Evolutionary conservation across 2,797 vertebrate genomes (phyloP), one percentile per base, ranked within the genome.

Genomic region (Pseudochaenichthys georgianus): DNA sequence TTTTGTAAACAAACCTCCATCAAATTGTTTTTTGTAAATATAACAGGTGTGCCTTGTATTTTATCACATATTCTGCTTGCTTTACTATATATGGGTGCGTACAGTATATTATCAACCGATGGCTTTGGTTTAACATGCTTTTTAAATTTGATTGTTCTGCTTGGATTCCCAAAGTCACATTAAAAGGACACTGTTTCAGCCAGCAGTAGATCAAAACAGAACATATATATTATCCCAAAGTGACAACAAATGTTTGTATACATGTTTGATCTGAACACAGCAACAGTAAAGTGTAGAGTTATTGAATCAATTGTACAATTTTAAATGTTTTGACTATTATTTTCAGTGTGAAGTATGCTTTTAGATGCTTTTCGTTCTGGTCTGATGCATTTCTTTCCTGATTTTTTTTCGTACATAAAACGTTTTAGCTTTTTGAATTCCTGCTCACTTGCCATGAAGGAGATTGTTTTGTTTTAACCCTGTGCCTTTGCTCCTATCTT

Each of bases 1-100:
- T 72, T 59, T 61, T 60, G 23, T 69, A 62, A 82, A 68, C 21
- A 73, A 78, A 59, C 28, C 54, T 78, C 34, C 3, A 47, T 34
- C 62, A 73, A 45, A 41, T 64, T 17, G 1, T 47, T 64, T 78
- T 80, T 78, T 93, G 92, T 93, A 93, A 90, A 93, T 93, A 91
- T 17, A 75, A 45, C 41, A 80, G 42, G 55, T 66, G 46, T 62
- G 62, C 70, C 28, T 57, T 74, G 51, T 74, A 75, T 83, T 78
- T 74, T 73, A 43, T 73, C 52, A 42, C 34, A 68, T 83, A 61
- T 75, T 82, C 28, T 67, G 50, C 70, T 82, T 68, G 59, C 73
- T 61, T 77, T 70, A 72, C 64, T 64, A 59, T 51, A 74, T 60
- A 60, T 75, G 31, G 43, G 61, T 66, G 42, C 63, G 65, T 71